Evolutionary conservation across 1,140 invertebrate genomes (phyloP), one percentile per base, ranked within the genome.

Genomic region (Megalopta genalis): DNA sequence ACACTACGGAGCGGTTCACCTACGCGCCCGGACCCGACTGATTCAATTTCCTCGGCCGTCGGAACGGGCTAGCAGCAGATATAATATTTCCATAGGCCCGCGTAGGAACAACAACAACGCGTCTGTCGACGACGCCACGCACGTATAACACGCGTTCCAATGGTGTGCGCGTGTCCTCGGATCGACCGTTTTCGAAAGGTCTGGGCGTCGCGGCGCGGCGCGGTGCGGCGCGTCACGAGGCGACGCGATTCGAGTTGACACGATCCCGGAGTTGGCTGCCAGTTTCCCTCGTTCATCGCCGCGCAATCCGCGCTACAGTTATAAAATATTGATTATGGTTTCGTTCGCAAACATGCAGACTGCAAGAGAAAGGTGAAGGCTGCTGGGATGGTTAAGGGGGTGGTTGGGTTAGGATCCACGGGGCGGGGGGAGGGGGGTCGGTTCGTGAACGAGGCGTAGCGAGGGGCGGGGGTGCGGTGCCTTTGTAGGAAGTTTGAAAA

Each of bases 401-500:
- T 9, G 14, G 49, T 0, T 8, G 59, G 85, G 87, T 87, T 42
- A 42, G 42, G 42, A 10, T 42, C 42, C 42, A 8, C 42, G 27
- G 21, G 54, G 16, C 64, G 39, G 8, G 49, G 52, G n/a, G 54
- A 6, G 10, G 10, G 9, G 21, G 54, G 54, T 7, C 21, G 63
- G 37, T 10, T 18, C 63, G 70, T 21, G 39, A 60, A 66, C 25
- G 65, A 59, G 42, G 42, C 42, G 42, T 46, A 46, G 42, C 9
- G 10, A 8, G 54, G 39, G 86, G 54, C 12, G 32, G 82, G 59
- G 85, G 87, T 87, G 85, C 87, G 85, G 88, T 88, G 86, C 90
- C 92, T 93, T 93, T 93, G 92, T 93, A 90, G 89, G 88, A 91
- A 93, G 92, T 93, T 93, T 92, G 92, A 93, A 93, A 93, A 93